A percentile compares a stretch with the other conserved stretches of the same genome.
These are phyloP conservation scores for Seladonia tumulorum DNA, from an alignment of 2,888 invertebrate species.

Conservation along the genomic window DNA sequence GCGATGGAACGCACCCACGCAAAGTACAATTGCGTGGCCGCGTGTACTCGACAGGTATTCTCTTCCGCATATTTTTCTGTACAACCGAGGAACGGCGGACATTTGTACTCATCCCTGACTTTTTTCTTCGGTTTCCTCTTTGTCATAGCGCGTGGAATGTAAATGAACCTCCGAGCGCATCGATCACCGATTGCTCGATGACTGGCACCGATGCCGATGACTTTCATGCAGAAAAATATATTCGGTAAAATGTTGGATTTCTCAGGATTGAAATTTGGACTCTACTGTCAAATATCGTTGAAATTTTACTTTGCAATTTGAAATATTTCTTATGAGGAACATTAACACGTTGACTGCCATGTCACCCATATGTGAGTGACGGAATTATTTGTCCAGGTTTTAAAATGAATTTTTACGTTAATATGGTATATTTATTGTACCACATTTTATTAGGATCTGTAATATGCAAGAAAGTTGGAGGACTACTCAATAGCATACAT, in stretches of 20 bases:
- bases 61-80: slow-evolving; percentile 35
- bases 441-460: too few relatives aligned
- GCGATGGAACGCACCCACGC: slow-evolving; percentile 65
- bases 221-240: background rate
- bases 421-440: too few relatives aligned
- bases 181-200: too few relatives aligned
- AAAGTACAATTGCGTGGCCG: slow-evolving; percentile 28
- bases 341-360: too few relatives aligned
- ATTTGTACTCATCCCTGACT: background rate
- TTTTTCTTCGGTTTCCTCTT: slow-evolving; percentile 1
- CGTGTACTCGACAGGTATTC: slow-evolving; percentile 26
- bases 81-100: slow-evolving; percentile 17
- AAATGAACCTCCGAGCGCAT: background rate
- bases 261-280: too few relatives aligned
- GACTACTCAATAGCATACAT: too few relatives aligned
- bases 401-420: too few relatives aligned
- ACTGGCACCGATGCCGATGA: background rate
- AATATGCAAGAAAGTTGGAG: too few relatives aligned
- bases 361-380: too few relatives aligned
- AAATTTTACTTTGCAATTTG: too few relatives aligned
- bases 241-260: background rate
- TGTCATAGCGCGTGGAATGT: slow-evolving; percentile 19
- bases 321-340: too few relatives aligned
- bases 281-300: background rate
- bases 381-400: too few relatives aligned